Evolutionary conservation across 2,888 invertebrate genomes (phyloP), one percentile per base, ranked within the genome.

Genomic region (Caenorhabditis becei): DNA sequence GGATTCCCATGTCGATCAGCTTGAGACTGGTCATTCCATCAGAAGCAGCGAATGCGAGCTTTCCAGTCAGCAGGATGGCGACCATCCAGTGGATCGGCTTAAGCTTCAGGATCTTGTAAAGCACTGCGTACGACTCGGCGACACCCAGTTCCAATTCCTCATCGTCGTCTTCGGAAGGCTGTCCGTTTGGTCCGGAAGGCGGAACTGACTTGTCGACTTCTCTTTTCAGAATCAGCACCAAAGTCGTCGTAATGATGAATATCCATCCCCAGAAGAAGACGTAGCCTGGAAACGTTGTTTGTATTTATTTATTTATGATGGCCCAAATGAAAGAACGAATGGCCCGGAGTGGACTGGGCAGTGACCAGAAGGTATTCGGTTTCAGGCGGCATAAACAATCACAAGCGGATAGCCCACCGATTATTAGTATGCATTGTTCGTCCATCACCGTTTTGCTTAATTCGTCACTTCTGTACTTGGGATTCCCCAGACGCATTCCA

Each of bases 1-100:
- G 96, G 61, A 99, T 95, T 16, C 99, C 99, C 28, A 95, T 95
- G 92, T 97, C 98, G 0, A 98, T 95, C 61, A 99, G 93, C 92
- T 99, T 99, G 80, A 99, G 93, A 1, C 96, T 95, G 23, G 97
- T 96, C 0, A 98, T 96, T 24, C 96, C 95, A 93, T 99, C 99
- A 80, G 96, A 95, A 0, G 97, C 97, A 47, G 97, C 95, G 92
- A 98, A 99, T 2, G 96, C 96, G 86, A 97, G 94, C 96, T 97
- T 97, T 53, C 95, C 94, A 7, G 97, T 98, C 67, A 98, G 94
- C 53, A 97, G 92, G 77, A 97, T 94, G 0, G 94, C 89, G 8
- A 95, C 94, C 87, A 96, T 94, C 0, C 94, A 94, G 88, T 95
- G 94, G 14, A 98, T 95, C 1, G 96, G 94, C 54, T 95, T 95